phyloP scores from a whole-genome alignment of 2,888 invertebrate genomes.

The Caenorhabditis macrosperma region DNA sequence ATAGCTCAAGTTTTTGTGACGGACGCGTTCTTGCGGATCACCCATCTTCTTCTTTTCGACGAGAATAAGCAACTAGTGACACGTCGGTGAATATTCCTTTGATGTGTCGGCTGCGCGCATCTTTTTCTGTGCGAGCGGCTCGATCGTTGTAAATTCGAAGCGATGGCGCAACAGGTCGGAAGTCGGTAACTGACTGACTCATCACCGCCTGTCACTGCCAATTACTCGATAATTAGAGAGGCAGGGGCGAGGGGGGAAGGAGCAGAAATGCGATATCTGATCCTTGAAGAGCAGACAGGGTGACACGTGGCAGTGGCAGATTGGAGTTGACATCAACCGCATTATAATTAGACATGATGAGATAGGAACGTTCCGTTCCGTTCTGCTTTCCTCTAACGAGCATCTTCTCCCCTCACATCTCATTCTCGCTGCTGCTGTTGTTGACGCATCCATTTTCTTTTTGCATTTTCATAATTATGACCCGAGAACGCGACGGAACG shows the following conservation, averaged over 20 bases:
- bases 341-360: slow-evolving; percentile 57
- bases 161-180: slow-evolving; percentile 58
- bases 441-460: slow-evolving; percentile 47
- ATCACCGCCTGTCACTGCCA: slow-evolving; percentile 41
- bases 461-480: slow-evolving; percentile 55
- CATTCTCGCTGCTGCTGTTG: slow-evolving; percentile 18
- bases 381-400: slow-evolving; percentile 41
- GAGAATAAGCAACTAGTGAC: slow-evolving; percentile 31
- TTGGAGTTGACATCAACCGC: slow-evolving; percentile 52
- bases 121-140: slow-evolving; percentile 21
- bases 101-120: slow-evolving; percentile 30
- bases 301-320: slow-evolving; percentile 43
- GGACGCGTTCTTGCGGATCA: not conserved
- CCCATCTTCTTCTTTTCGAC: not conserved
- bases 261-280: slow-evolving; percentile 14
- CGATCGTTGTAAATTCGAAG: slow-evolving; percentile 51
- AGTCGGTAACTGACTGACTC: slow-evolving; percentile 41
- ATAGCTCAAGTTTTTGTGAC: slow-evolving; percentile 31
- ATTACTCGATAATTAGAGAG: slow-evolving; percentile 51
- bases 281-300: not conserved
- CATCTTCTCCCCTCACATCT: slow-evolving; percentile 35
- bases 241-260: slow-evolving; percentile 7
- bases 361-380: slow-evolving; percentile 25
- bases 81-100: slow-evolving; percentile 19
- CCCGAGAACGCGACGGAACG: not conserved